phyloP scores from a whole-genome alignment of 2,888 invertebrate species.

The Nudaria mundana region DNA sequence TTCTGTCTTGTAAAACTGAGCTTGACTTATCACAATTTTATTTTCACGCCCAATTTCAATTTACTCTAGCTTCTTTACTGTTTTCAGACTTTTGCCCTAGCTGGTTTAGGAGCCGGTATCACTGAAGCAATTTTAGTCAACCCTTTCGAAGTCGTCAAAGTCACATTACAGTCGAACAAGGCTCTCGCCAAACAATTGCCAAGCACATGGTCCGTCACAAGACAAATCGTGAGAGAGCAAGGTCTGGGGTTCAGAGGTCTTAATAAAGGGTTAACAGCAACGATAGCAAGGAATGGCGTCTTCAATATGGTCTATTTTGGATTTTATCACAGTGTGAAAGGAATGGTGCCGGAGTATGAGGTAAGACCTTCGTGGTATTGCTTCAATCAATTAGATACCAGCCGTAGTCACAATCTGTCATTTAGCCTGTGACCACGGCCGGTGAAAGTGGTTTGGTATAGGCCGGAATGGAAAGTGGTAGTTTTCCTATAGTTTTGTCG shows the following conservation, averaged over 20 bases:
- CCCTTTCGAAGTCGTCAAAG: constrained; percentile 98
- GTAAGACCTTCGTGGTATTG: no score
- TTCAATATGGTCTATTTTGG: constrained; percentile 98
- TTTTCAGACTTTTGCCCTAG: constrained; percentile 91
- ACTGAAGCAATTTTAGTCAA: constrained; percentile 96
- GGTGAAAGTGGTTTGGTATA: no score
- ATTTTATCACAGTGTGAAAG: constrained; percentile 95
- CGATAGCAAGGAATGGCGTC: constrained; percentile 92
- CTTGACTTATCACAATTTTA: no score
- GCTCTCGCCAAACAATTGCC: constrained; percentile 83
- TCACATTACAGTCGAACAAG: constrained; percentile 90
- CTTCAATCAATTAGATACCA: no score
- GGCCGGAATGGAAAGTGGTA: no score
- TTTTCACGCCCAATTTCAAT: no score
- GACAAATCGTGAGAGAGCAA: constrained; percentile 86
- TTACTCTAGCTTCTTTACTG: no score
- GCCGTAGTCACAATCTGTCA: no score
- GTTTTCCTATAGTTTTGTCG: no score
- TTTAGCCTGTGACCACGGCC: no score
- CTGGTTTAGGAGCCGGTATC: constrained; percentile 93
- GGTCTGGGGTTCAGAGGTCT: constrained; percentile 91
- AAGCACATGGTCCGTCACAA: constrained; percentile 90
- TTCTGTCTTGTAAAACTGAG: no score
- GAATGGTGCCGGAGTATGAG: constrained; percentile 83
- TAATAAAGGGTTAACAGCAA: constrained; percentile 94